A percentile compares a stretch with the other conserved stretches of the same genome.
These are phyloP conservation scores for Beroe forskalii DNA, from an alignment of 37 sponge, comb jelly and placozoan species.

Conservation along the genomic window DNA sequence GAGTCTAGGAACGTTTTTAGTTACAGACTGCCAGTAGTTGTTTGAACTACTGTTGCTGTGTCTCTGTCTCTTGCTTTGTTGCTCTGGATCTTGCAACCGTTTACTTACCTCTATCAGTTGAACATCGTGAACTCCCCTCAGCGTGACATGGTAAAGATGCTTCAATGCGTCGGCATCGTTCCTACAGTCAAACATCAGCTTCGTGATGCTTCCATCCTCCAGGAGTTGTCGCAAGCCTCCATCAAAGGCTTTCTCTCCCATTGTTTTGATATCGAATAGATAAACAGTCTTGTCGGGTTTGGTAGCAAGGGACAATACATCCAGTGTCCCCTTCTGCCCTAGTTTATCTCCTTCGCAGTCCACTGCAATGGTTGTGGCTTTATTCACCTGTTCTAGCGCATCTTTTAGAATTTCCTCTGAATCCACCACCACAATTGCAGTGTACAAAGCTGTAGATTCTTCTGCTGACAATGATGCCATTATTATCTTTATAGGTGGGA, in stretches of 20 bases:
- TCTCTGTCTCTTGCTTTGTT: not conserved
- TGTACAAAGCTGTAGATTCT: too few relatives aligned
- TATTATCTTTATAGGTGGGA: too few relatives aligned
- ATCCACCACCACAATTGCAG: not conserved
- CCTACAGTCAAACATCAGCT: not conserved
- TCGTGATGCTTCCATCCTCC: not conserved
- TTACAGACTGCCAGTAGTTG: not conserved
- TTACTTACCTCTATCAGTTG: not conserved
- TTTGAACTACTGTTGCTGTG: not conserved
- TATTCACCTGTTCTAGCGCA: not conserved
- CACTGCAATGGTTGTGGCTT: not conserved
- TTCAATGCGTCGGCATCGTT: not conserved
- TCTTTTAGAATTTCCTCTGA: not conserved
- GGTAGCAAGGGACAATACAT: not conserved
- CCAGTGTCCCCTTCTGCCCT: not conserved
- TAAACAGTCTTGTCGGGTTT: not conserved
- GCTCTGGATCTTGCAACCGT: not conserved
- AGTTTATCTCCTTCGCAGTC: not conserved
- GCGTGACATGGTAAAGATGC: not conserved
- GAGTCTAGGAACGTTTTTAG: not conserved
- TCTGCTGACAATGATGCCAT: too few relatives aligned
- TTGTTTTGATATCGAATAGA: not conserved
- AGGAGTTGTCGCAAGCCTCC: not conserved
- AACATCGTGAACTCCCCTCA: not conserved
- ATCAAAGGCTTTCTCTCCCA: not conserved